phyloP scores from a whole-genome alignment of 2,797 vertebrate genomes.

The Anabas testudineus region DNA sequence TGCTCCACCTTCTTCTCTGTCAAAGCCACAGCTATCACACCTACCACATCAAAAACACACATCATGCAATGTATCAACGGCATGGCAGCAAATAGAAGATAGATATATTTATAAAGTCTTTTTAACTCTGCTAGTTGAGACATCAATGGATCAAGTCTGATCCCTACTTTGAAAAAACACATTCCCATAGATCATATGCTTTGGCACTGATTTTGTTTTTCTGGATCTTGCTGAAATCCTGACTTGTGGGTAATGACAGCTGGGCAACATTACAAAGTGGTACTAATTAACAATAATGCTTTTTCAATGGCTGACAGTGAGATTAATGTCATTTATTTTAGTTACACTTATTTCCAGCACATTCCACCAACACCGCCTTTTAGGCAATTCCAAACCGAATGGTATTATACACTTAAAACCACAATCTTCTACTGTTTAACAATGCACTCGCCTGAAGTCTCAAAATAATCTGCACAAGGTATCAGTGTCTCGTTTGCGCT shows the following conservation, averaged over 20 bases:
- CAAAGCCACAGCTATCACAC: constrained; percentile 89
- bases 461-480: not conserved
- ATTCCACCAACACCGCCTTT: not conserved
- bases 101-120: not conserved
- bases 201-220: constrained; percentile 3
- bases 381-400: not conserved
- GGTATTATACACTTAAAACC: constrained; percentile 7
- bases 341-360: not conserved
- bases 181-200: constrained; percentile 13
- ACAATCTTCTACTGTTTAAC: not conserved
- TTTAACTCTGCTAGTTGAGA: constrained; percentile 1
- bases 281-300: not conserved
- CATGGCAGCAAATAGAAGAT: constrained; percentile 9
- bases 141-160: constrained; percentile 14
- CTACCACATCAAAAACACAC: constrained; percentile 75
- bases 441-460: not conserved
- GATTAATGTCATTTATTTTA: not conserved
- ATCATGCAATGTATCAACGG: constrained; percentile 3
- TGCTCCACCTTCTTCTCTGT: constrained; percentile 77
- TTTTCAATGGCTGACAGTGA: not conserved
- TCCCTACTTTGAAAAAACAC: constrained; percentile 2
- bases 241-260: constrained; percentile 4
- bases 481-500: not conserved
- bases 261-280: constrained; percentile 12
- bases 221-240: not conserved